phyloP scores from a whole-genome alignment of 64 coral and sea anemone species.

The Exaiptasia diaphana region DNA sequence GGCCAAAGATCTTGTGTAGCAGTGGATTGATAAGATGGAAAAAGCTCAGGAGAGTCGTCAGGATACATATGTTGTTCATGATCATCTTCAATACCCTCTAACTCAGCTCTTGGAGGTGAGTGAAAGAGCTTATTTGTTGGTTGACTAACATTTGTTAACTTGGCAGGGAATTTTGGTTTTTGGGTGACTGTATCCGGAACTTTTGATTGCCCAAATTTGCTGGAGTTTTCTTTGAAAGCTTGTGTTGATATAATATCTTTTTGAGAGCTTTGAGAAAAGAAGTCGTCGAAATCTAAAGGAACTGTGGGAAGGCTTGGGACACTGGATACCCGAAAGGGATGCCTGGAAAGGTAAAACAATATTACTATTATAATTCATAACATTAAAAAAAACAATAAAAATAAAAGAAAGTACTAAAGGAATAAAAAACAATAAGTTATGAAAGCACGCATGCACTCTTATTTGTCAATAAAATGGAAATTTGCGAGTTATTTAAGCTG shows the following conservation, averaged over 20 bases:
- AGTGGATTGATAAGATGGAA: neutral
- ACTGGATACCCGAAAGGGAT: slow-evolving; percentile 53
- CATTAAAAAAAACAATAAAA: too few species aligned
- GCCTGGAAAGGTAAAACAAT: neutral
- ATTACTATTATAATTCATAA: neutral
- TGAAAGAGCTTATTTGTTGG: neutral
- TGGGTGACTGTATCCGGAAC: neutral
- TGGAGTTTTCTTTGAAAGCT: slow-evolving; percentile 54
- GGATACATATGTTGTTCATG: slow-evolving; percentile 5
- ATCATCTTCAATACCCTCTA: neutral
- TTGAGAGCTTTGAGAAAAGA: slow-evolving; percentile 64
- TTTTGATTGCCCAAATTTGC: slow-evolving; percentile 6
- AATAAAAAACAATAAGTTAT: too few species aligned
- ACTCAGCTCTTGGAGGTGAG: neutral
- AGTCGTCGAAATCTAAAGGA: slow-evolving; percentile 47
- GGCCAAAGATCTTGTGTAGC: neutral
- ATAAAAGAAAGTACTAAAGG: too few species aligned
- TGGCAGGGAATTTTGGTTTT: neutral
- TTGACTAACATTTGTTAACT: neutral
- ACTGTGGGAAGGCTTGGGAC: slow-evolving; percentile 25
- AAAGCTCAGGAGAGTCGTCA: slow-evolving; percentile 55
- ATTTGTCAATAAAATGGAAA: too few species aligned
- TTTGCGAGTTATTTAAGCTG: too few species aligned
- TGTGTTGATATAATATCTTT: slow-evolving; percentile 58
- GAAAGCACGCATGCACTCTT: too few species aligned